Evolutionary conservation across 2,113 vertebrate genomes (phyloP).

Genomic region (Anas platyrhynchos): DNA sequence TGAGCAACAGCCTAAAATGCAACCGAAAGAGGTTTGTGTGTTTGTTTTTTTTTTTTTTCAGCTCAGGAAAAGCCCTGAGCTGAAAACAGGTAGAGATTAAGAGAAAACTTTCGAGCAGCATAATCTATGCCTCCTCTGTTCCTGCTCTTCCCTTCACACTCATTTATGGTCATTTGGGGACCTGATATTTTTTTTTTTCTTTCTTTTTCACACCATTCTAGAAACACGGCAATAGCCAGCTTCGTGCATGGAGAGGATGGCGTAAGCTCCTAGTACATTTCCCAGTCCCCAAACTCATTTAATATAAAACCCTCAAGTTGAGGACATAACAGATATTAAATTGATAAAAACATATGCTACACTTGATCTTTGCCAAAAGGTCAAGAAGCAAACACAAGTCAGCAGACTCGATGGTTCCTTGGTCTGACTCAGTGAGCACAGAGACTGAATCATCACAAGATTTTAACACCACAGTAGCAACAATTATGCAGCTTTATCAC

Average conservation of each 20-base stretch:
- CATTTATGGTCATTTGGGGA: neutral
- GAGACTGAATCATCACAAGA: neutral
- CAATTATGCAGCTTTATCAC: neutral
- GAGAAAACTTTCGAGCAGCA: neutral
- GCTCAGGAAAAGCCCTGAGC: neutral
- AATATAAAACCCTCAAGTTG: conserved; percentile 32
- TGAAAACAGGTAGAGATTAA: conserved; percentile 12
- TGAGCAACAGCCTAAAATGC: neutral
- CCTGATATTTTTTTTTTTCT: neutral
- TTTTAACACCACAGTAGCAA: neutral
- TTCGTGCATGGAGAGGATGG: neutral
- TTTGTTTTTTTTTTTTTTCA: neutral
- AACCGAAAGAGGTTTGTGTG: neutral
- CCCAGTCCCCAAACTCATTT: conserved; percentile 55
- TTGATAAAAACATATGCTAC: conserved; percentile 51
- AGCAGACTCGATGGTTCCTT: neutral
- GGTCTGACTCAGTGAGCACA: neutral
- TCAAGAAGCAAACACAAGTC: conserved; percentile 45
- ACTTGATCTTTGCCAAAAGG: conserved; percentile 53
- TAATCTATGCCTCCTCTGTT: conserved; percentile 9
- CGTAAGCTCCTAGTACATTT: neutral
- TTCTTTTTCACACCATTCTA: neutral
- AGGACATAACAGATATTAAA: conserved; percentile 57
- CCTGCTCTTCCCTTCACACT: neutral
- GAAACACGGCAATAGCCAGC: neutral